Percentiles rank a stretch among this genome's conserved stretches.
phyloP scores from a whole-genome alignment of 2,888 invertebrate genomes.

The Erebia palarica region DNA sequence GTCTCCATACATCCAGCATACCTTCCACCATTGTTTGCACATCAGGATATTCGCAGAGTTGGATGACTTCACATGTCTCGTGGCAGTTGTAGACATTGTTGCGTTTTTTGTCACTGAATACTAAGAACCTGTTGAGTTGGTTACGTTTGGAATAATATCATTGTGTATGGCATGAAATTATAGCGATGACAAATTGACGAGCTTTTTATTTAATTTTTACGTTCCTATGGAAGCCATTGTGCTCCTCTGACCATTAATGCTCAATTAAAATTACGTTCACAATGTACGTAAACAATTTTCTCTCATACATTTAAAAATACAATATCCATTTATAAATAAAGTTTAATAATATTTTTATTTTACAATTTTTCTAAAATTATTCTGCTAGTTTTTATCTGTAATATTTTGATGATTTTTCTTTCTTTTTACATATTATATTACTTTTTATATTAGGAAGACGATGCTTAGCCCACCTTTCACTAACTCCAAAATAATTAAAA shows the following conservation, averaged over 20 bases:
- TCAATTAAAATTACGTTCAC: neutral
- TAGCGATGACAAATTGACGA: constrained; percentile 31
- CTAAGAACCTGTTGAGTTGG: constrained; percentile 32
- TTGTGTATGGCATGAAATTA: constrained; percentile 32
- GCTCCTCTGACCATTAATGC: neutral
- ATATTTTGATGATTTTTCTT: too few species aligned
- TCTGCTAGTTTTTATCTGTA: too few species aligned
- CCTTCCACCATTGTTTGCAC: constrained; percentile 95
- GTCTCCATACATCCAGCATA: constrained; percentile 93
- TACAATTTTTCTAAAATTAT: too few species aligned
- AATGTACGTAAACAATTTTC: neutral
- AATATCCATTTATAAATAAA: too few species aligned
- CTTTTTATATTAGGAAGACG: too few species aligned
- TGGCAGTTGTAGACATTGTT: constrained; percentile 79
- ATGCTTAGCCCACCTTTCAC: too few species aligned
- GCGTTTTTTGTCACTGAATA: constrained; percentile 42
- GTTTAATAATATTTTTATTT: too few species aligned
- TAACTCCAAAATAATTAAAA: too few species aligned
- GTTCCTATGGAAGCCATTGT: constrained; percentile 7
- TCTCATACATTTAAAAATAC: too few species aligned
- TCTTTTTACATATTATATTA: too few species aligned
- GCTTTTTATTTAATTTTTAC: constrained; percentile 15
- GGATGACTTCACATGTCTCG: constrained; percentile 76
- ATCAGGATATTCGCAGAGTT: constrained; percentile 88
- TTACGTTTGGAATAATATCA: constrained; percentile 35